A percentile compares a stretch with the other conserved stretches of the same genome.
These are phyloP conservation scores for Physocephala rufipes DNA, from an alignment of 2,888 invertebrate genomes.

Conservation along the genomic window DNA sequence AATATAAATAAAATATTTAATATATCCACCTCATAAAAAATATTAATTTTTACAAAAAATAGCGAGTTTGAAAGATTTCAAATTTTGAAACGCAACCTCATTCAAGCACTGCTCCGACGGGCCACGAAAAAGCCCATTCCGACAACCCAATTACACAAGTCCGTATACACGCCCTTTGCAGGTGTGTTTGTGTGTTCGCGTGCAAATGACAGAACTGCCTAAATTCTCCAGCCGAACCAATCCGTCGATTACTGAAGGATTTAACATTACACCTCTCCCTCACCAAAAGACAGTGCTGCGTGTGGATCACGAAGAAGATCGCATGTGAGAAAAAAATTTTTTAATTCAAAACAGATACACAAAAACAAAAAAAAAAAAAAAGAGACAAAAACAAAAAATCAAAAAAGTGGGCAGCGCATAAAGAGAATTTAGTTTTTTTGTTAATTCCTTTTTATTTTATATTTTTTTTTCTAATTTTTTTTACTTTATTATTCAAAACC, in stretches of 20 bases:
- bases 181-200: not conserved
- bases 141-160: not conserved
- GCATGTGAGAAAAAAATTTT: constrained; percentile 24
- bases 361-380: constrained; percentile 19
- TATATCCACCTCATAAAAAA: no score
- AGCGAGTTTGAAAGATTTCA: no score
- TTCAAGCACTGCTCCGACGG: no score
- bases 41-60: no score
- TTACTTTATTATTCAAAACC: constrained; percentile 26
- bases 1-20: no score
- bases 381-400: constrained; percentile 4
- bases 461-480: not conserved
- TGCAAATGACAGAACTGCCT: not conserved
- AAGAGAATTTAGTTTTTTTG: constrained; percentile 22
- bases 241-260: not conserved
- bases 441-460: not conserved
- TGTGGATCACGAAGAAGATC: constrained; percentile 12
- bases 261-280: not conserved
- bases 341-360: constrained; percentile 25
- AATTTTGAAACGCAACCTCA: no score
- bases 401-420: constrained; percentile 21
- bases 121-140: no score
- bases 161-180: not conserved
- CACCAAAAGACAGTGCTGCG: no score
- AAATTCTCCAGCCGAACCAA: not conserved